Evolutionary conservation across 2,888 invertebrate genomes (phyloP).

Genomic region (Nasonovia ribisnigri): DNA sequence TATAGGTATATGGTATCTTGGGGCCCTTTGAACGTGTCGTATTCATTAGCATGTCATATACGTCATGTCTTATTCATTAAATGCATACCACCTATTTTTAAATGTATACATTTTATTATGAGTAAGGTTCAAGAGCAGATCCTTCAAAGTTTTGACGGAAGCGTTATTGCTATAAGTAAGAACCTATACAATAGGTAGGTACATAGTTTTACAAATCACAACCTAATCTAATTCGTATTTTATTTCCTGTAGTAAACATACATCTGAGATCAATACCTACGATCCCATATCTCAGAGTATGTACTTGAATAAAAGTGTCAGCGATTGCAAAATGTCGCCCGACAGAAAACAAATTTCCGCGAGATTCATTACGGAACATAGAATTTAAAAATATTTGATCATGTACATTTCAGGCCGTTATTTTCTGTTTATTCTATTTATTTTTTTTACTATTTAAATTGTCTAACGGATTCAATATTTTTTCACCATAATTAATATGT

Average conservation of each 20-base stretch:
- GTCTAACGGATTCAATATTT: background rate
- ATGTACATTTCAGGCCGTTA: background rate
- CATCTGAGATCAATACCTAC: background rate
- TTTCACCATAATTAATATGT: background rate
- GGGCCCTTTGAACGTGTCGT: background rate
- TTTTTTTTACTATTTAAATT: background rate
- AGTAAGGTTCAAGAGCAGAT: background rate
- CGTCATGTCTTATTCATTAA: background rate
- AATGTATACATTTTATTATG: background rate
- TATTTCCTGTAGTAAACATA: background rate
- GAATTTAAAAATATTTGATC: background rate
- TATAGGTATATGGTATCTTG: background rate
- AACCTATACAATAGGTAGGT: background rate
- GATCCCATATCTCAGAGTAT: background rate
- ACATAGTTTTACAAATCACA: background rate
- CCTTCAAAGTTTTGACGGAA: background rate
- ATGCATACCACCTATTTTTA: background rate
- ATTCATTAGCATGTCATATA: background rate
- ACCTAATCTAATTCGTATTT: background rate
- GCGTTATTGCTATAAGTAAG: background rate
- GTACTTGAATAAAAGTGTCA: background rate
- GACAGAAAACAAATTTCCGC: background rate
- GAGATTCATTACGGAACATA: background rate
- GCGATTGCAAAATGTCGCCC: background rate
- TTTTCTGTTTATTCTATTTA: background rate